A percentile compares a stretch with the other conserved stretches of the same genome.
These are phyloP conservation scores for Chunga burmeisteri DNA, from an alignment of 2,113 vertebrate genomes.

Conservation along the genomic window DNA sequence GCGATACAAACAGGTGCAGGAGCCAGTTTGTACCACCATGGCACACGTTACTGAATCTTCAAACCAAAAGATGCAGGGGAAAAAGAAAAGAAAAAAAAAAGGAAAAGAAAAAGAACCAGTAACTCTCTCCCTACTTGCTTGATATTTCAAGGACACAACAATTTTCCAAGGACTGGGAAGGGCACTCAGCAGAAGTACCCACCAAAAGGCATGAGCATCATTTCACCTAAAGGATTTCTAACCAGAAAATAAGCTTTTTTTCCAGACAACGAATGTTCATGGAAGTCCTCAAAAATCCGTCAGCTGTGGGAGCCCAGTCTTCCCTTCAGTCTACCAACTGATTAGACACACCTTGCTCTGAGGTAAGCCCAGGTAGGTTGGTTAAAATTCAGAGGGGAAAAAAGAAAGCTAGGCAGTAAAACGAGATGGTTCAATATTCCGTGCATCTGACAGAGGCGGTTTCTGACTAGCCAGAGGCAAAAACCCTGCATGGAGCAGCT, in stretches of 20 bases:
- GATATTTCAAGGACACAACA: not conserved
- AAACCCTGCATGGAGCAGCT: not conserved
- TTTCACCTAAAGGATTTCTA: not conserved
- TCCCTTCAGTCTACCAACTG: not conserved
- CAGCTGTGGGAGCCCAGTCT: not conserved
- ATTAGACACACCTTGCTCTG: not conserved
- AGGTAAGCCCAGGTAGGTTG: not conserved
- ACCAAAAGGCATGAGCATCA: not conserved
- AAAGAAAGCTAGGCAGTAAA: not conserved
- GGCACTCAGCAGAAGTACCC: not conserved
- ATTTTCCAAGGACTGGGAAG: not conserved
- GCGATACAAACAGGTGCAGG: constrained; percentile 40
- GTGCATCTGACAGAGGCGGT: not conserved
- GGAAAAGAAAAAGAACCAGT: not conserved
- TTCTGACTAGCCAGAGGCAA: not conserved
- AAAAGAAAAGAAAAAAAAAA: rapidly evolving
- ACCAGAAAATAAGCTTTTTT: not conserved
- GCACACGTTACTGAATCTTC: rapidly evolving
- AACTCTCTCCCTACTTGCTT: too few relatives aligned
- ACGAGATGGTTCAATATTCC: not conserved
- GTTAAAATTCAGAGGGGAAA: not conserved
- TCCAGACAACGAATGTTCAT: not conserved
- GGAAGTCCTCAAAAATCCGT: not conserved
- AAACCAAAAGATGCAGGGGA: rapidly evolving
- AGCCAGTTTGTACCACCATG: not conserved